Percentiles rank a stretch among this genome's conserved stretches.
Evolutionary conservation across 2,113 vertebrate species (phyloP).

Genomic region (Scomber colias): DNA sequence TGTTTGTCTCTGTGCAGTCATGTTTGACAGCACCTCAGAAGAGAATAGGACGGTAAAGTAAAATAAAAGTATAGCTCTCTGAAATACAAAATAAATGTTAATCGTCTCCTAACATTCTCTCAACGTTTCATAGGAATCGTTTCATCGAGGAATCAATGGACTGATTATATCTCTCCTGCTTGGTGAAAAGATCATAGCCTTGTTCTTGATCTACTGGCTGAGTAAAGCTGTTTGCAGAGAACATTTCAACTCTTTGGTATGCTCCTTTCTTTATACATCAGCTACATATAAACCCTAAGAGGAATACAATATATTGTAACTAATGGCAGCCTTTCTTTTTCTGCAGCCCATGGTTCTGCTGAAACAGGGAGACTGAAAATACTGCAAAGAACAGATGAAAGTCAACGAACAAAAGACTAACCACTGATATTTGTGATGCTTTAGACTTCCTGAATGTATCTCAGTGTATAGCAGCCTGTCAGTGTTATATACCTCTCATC

Average conservation of each 20-base stretch:
- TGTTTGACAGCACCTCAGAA: no score
- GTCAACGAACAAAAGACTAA: neutral
- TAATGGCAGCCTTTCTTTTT: neutral
- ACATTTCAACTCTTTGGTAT: conserved; percentile 84
- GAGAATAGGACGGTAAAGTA: neutral
- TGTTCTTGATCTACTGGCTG: conserved; percentile 78
- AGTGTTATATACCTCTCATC: neutral
- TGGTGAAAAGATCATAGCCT: conserved; percentile 61
- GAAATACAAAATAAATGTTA: neutral
- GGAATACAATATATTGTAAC: neutral
- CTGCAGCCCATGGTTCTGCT: conserved; percentile 80
- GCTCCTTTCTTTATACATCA: conserved; percentile 1
- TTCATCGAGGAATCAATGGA: neutral
- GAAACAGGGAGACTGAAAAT: conserved; percentile 67
- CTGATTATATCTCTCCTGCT: conserved; percentile 54
- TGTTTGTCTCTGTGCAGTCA: neutral
- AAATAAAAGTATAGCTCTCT: neutral
- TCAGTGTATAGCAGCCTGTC: neutral
- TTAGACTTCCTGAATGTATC: neutral
- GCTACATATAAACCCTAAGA: neutral
- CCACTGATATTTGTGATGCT: neutral
- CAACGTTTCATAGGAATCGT: neutral
- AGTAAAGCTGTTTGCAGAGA: conserved; percentile 82
- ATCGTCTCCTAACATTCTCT: neutral
- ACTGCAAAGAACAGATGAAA: neutral